Base-by-base conservation (phyloP, 2,888 invertebrate genomes). In the Eristalinus sepulchralis region DNA sequence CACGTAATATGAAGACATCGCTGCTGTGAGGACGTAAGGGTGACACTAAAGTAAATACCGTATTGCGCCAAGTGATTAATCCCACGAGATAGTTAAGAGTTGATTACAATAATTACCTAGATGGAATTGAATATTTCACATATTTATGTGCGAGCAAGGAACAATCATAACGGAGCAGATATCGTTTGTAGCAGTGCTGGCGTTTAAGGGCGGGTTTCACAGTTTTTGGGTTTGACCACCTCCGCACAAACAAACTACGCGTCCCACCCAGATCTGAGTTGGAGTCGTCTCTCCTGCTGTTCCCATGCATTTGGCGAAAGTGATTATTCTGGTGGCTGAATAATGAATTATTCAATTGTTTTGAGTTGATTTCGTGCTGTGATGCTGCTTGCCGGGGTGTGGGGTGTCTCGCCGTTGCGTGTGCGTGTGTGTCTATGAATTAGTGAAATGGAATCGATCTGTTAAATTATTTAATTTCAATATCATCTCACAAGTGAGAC, bases 11-110 rank as follows among this genome's bases (percentile, higher is more conserved):
- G 55, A 71, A 33, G 63, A 39, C 66, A 47, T 9, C 36, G 55
- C 63, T 36, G 55, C 63, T 57, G 6, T 59, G 47, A 66, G 60
- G 59, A 70, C 34, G 33, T 34, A 27, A 36, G 13, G 66, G 73
- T 78, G 73, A 67, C 36, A 75, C 64, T 75, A 66, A 71, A 82
- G 70, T 88, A 87, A 88, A 78, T 82, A 75, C 75, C 77, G 72
- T 80, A 84, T 62, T 79, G 79, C 88, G 83, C 64, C 84, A 77
- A 79, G 73, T 88, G 88, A 84, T 88, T 88, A 88, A 88, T 82
- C 88, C 76, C 83, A 66, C 11, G 80, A 84, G 88, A 76, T 76
- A 82, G 72, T 84, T 82, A 82, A 82, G 77, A 80, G 82, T 77
- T 88, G 88, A 88, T 88, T 87, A 84, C 79, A 76, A 79, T 86